Percentiles rank a stretch among this genome's conserved stretches.
These are phyloP conservation scores for Pammene fasciana DNA, from an alignment of 2,888 invertebrate species.

Conservation along the genomic window DNA sequence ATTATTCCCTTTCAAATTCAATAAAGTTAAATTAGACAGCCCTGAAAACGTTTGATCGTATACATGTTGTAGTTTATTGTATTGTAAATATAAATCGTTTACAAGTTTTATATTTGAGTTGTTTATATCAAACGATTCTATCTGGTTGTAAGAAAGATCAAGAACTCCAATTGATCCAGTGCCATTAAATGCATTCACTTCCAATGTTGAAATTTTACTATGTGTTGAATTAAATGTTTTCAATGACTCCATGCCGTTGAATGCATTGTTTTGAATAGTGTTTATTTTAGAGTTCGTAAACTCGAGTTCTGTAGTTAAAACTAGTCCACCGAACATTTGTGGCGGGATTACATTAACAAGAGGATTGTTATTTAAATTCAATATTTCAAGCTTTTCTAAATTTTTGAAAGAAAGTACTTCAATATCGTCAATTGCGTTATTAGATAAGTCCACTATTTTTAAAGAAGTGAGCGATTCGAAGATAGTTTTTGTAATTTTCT, in stretches of 20 bases:
- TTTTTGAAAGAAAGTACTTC: conserved; percentile 23
- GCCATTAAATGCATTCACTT: conserved; percentile 19
- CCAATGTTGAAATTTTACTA: conserved; percentile 18
- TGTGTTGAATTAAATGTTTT: conserved; percentile 25
- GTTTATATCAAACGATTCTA: conserved; percentile 21
- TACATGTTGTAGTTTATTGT: conserved; percentile 28
- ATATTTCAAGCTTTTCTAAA: conserved; percentile 12
- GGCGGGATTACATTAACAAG: conserved; percentile 14
- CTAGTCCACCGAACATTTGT: conserved; percentile 26
- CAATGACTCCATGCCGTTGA: conserved; percentile 32
- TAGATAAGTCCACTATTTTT: conserved; percentile 26
- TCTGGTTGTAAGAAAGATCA: conserved; percentile 31
- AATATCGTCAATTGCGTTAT: conserved; percentile 25
- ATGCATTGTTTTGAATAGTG: conserved; percentile 25
- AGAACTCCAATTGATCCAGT: conserved; percentile 26
- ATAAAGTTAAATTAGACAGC: neutral
- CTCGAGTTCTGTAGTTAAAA: conserved; percentile 19
- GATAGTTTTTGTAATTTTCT: conserved; percentile 13
- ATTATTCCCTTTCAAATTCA: conserved; percentile 18
- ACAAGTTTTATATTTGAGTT: conserved; percentile 19
- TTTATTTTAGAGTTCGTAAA: conserved; percentile 28
- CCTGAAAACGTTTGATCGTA: conserved; percentile 21
- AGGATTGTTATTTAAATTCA: conserved; percentile 31
- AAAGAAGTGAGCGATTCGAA: conserved; percentile 14
- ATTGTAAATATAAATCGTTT: conserved; percentile 18